Conservation (phyloP, 1,140 invertebrate genomes). For the Ericerus pela region DNA sequence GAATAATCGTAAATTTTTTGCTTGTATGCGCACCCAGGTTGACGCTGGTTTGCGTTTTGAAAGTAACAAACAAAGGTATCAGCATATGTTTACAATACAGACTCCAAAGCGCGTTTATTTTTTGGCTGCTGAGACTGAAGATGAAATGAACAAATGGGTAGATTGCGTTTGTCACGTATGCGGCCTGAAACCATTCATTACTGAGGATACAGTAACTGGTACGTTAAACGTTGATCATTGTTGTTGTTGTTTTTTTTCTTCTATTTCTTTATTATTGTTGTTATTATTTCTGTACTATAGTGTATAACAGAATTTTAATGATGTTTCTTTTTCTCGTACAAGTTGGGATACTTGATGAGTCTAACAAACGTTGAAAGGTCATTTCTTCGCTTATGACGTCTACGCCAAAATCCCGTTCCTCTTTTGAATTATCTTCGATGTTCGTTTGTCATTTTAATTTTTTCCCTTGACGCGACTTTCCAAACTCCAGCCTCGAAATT, state of each 20-base stretch:
- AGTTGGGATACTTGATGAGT: too few species aligned
- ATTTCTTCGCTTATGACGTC: too few species aligned
- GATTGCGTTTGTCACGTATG: conserved; percentile 85
- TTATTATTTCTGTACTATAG: neutral
- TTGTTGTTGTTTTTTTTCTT: neutral
- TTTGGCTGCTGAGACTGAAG: conserved; percentile 75
- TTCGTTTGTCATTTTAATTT: too few species aligned
- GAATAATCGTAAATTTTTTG: too few species aligned
- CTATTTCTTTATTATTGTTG: conserved; percentile 2
- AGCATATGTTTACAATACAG: conserved; percentile 74
- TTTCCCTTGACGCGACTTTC: too few species aligned
- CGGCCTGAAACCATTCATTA: conserved; percentile 60
- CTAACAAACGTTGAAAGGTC: too few species aligned
- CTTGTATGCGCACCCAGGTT: conserved; percentile 39
- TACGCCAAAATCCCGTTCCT: too few species aligned
- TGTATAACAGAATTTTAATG: neutral
- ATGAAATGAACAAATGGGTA: conserved; percentile 90
- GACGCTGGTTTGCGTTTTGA: conserved; percentile 72
- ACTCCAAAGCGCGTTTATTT: conserved; percentile 80
- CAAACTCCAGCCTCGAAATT: too few species aligned
- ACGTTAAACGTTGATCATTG: conserved; percentile 20
- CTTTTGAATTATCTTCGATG: too few species aligned
- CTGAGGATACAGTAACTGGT: conserved; percentile 45
- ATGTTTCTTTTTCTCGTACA: too few species aligned
- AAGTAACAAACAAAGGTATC: conserved; percentile 63